Evolutionary conservation across 2,888 invertebrate species (phyloP), one percentile per base, ranked within the genome.

Genomic region (Harpalus rufipes): DNA sequence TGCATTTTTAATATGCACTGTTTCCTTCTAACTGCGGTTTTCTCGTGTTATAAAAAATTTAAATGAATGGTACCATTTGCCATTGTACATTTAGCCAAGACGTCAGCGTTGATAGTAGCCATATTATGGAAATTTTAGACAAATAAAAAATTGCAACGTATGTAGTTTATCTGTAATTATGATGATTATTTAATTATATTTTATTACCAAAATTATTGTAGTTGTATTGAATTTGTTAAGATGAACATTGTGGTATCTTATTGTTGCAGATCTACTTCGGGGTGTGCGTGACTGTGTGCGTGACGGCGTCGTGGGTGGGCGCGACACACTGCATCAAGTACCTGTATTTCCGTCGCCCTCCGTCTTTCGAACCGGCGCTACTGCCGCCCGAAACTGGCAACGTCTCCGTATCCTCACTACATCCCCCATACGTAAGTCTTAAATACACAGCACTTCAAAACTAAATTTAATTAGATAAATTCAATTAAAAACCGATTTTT

Each of bases 271-370:
- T 97, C 90, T 97, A 97, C 90, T 96, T 95, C 90, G 97, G 97
- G 80, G 94, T 97, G 86, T 96, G 97, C 92, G 96, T 97, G 86
- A 97, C 96, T 58, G 93, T 96, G 84, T 94, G 95, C 87, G 95
- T 97, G 82, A 97, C 97, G n/a, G 95, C 95, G 7, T 96, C 96
- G 12, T 98, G 97, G 97, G 97, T 97, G 72, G 97, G 97, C 0
- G 96, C 97, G n/a, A 97, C 97, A 0, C 97, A 98, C 90, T 96
- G 96, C 90, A 96, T 97, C 88, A 97, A 97, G 91, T 96, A 96
- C 89, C 93, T 97, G 90, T 97, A 96, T 89, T 92, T 96, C 88
- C 90, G 92, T 91, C 91, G 92, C 86, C 90, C 93, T 59, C 92
- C 92, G 1, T 89, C 88, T 81, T 87, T 86, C 51, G 89, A 90